Base-by-base conservation (phyloP, 2,888 invertebrate species). In the Masnerella sp. region DNA sequence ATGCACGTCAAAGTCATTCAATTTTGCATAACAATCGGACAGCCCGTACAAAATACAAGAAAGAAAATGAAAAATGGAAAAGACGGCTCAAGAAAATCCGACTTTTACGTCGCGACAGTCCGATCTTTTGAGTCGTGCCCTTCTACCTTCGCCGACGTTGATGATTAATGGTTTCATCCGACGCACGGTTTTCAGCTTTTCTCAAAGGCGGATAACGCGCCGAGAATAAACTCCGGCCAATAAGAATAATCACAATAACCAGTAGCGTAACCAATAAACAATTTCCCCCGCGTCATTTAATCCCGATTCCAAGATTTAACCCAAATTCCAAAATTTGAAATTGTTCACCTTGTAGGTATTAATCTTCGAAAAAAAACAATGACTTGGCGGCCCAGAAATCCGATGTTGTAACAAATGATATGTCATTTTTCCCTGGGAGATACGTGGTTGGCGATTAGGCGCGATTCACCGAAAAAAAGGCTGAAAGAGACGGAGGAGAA, bases 141-240 rank as follows among this genome's bases (percentile, higher is more conserved):
- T 81, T 69, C 78, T 80, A 82, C 83, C 83, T 86, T 84, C 84
- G 83, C 82, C 82, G 81, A 74, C 76, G 77, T 75, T 58, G 77
- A 86, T 86, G 86, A 86, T 87, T 87, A 87, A 87, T 87, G 85
- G 81, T 82, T 83, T 82, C 85, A 70, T 74, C 74, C 64, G 38
- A 70, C 76, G 58, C 36, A 64, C 59, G 75, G 79, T 82, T 84
- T 83, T 82, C 81, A 79, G 79, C 77, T 81, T 83, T 83, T 79
- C 82, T 81, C 72, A 76, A 58, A 71, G 71, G 51, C 58, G 69
- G 64, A 72, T 71, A 68, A 74, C 70, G 52, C 64, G 34, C 22
- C 56, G 40, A 34, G 47, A 69, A 75, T 69, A 65, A 72, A 61
- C 69, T 8, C 0, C 20, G 11, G 20, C 18, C 36, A 25, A 45